Evolutionary conservation across 2,888 invertebrate species (phyloP), one percentile per base, ranked within the genome.

Genomic region (Cephonodes hylas): DNA sequence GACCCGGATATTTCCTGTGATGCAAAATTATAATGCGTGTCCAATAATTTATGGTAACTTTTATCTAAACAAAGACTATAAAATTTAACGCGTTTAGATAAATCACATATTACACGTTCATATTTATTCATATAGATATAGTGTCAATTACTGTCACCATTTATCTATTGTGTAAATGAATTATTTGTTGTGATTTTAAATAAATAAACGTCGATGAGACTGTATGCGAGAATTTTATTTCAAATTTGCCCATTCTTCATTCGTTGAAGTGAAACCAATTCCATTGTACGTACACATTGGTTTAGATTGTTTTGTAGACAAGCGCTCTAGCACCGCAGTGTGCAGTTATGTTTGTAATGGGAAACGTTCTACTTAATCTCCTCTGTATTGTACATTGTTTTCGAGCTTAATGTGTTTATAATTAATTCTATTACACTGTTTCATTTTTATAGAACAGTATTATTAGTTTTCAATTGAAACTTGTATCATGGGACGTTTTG

Each of bases 181-280:
- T 76, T 70, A 68, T 80, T n/a, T 83, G 74, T 83, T 83, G 83
- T 78, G 68, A 80, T 82, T 77, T 73, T 74, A 74, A 81, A 74
- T 75, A 72, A 76, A 79, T 45, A 64, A 67, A 61, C 59, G 61
- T 63, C 45, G 63, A 63, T 18, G 7, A 31, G 60, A 25, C 7
- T 8, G 23, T 48, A 60, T 44, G 31, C 46, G 3, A 18, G 10
- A 3, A 53, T 64, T 63, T 62, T 25, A 62, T 48, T 58, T 61
- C 38, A 48, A 58, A 8, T 15, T 20, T 8, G 34, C 7, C 18
- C 1, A 18, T 31, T n/a, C n/a, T 23, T 42, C n/a, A n/a, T 23
- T 42, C n/a, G n/a, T 20, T 38, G n/a, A 15, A 31, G 34, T 7
- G 18, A 31, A 53, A 8, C 18, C 53, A 31, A 53, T 31, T 38